A percentile compares a stretch with the other conserved stretches of the same genome.
Conservation (phyloP, 2,888 invertebrate genomes). For the Hirtodrosophila confusa region DNA sequence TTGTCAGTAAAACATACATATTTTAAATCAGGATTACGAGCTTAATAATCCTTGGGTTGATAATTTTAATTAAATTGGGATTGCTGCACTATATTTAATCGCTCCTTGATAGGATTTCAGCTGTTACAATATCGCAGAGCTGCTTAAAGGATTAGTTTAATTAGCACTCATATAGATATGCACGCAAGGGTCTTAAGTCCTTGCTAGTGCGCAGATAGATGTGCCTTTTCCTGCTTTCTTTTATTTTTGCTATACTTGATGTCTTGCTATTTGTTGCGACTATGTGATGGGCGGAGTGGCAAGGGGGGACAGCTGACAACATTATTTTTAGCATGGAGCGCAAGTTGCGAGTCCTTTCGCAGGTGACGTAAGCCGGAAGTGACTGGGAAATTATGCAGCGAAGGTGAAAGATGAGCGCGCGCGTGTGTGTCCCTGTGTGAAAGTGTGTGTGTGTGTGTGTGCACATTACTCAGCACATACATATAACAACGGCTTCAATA, state of each 20-base stretch:
- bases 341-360: constrained; percentile 6
- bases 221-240: not conserved
- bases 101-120: too few species aligned
- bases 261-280: constrained; percentile 15
- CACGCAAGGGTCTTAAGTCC: too few species aligned
- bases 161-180: too few species aligned
- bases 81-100: too few species aligned
- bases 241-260: not conserved
- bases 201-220: too few species aligned
- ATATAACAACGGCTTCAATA: not conserved
- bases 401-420: not conserved
- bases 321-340: constrained; percentile 16
- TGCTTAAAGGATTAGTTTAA: too few species aligned
- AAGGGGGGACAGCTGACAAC: constrained; percentile 2
- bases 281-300: not conserved
- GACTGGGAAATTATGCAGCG: constrained; percentile 33
- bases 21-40: too few species aligned
- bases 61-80: too few species aligned
- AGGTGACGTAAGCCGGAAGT: constrained; percentile 33
- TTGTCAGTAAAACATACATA: too few species aligned
- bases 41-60: too few species aligned
- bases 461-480: not conserved
- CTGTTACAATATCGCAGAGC: too few species aligned
- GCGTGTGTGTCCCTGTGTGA: not conserved
- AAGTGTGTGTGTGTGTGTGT: not conserved